A percentile compares a stretch with the other conserved stretches of the same genome.
Conservation (phyloP, 1,140 invertebrate genomes). For the Sipha flava region DNA sequence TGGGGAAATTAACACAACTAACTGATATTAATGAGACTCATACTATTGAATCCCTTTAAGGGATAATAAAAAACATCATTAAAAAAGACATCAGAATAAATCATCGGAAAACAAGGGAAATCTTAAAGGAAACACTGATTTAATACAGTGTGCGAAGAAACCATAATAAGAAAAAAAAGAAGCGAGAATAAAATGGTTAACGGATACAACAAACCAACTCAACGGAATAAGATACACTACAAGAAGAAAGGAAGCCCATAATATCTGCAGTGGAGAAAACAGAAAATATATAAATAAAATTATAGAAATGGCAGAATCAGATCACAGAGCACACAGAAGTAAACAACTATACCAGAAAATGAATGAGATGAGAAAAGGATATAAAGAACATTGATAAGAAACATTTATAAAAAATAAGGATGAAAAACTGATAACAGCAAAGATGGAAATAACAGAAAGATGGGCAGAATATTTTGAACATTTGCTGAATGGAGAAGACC, state of each 20-base stretch:
- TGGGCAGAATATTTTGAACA: background rate
- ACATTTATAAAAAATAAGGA: background rate
- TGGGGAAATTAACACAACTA: background rate
- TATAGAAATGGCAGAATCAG: background rate
- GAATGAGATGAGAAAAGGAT: background rate
- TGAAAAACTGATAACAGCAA: background rate
- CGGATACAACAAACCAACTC: background rate
- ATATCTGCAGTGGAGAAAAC: slow-evolving; percentile 20
- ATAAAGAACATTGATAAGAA: background rate
- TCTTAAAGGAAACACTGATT: slow-evolving; percentile 34
- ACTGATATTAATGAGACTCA: background rate
- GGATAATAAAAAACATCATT: background rate
- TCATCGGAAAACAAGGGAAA: background rate
- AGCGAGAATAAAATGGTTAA: background rate
- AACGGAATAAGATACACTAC: background rate
- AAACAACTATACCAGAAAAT: slow-evolving; percentile 27
- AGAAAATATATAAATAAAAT: slow-evolving; percentile 12
- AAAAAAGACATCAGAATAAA: background rate
- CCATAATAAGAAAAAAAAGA: slow-evolving; percentile 14
- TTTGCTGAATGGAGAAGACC: background rate
- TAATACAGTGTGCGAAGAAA: slow-evolving; percentile 33
- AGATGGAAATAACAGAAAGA: background rate
- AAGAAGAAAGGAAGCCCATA: slow-evolving; percentile 3
- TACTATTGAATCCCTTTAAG: background rate
- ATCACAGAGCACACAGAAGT: slow-evolving; percentile 12